Conservation (phyloP, 2,113 vertebrate species). For the Nannobrachium achirus region DNA sequence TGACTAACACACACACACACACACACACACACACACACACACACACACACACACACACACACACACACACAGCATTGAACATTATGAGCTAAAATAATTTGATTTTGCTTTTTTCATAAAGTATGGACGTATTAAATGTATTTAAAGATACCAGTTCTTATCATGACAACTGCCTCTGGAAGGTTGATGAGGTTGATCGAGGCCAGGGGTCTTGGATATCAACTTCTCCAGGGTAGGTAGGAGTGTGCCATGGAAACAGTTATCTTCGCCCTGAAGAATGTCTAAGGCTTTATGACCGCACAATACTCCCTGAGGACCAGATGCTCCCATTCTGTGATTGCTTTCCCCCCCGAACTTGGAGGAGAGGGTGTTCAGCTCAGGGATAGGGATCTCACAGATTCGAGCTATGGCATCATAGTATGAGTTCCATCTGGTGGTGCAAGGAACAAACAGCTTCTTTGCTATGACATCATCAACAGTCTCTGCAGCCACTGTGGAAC, state of each 20-base stretch:
- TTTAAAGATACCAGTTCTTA: constrained; percentile 10
- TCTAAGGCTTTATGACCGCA: constrained; percentile 29
- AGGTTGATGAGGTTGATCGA: constrained; percentile 16
- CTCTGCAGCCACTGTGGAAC: constrained; percentile 19
- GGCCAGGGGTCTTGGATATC: constrained; percentile 31
- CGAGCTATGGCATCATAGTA: constrained; percentile 25
- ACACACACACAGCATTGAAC: no score
- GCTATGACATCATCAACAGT: background rate
- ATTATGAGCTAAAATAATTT: no score
- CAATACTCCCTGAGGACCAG: constrained; percentile 29
- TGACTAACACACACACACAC: no score
- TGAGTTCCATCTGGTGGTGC: constrained; percentile 28
- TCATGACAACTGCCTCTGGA: constrained; percentile 26
- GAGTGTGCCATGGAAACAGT: constrained; percentile 21
- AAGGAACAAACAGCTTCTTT: constrained; percentile 25
- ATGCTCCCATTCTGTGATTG: constrained; percentile 13
- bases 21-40: no score
- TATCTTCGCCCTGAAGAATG: constrained; percentile 35
- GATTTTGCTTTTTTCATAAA: no score
- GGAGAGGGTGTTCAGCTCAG: constrained; percentile 17
- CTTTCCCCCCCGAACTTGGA: constrained; percentile 8
- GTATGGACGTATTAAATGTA: background rate
- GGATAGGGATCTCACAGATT: constrained; percentile 20
- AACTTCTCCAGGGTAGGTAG: constrained; percentile 31
- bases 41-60: no score